A percentile compares a stretch with the other conserved stretches of the same genome.
These are phyloP conservation scores for Mya arenaria DNA, from an alignment of 1,140 invertebrate genomes.

Conservation along the genomic window DNA sequence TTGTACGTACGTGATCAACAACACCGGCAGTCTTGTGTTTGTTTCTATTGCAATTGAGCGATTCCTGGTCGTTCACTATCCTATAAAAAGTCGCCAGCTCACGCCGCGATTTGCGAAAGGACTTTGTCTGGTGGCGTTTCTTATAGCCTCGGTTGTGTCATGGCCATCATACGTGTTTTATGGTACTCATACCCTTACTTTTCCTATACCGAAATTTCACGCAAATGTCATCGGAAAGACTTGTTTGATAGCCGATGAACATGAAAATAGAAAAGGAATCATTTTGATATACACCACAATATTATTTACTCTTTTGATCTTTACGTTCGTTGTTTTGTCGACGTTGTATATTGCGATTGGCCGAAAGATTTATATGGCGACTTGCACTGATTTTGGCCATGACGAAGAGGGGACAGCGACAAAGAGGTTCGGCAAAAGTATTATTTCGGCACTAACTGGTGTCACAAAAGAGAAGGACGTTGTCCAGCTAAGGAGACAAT, in stretches of 20 bases:
- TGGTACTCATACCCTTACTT: slow-evolving; percentile 24
- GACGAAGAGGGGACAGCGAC: neutral
- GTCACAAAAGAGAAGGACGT: neutral
- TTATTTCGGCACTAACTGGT: slow-evolving; percentile 37
- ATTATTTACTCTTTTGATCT: slow-evolving; percentile 23
- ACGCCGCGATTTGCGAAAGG: slow-evolving; percentile 36
- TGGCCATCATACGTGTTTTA: slow-evolving; percentile 51
- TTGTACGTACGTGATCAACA: slow-evolving; percentile 44
- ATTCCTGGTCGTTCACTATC: slow-evolving; percentile 39
- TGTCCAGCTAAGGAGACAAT: neutral
- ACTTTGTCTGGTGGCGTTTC: slow-evolving; percentile 34
- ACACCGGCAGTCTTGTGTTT: slow-evolving; percentile 33
- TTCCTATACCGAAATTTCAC: neutral
- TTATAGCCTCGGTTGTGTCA: neutral
- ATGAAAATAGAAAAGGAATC: slow-evolving; percentile 12
- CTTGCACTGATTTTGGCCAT: slow-evolving; percentile 24
- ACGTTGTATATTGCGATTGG: slow-evolving; percentile 48
- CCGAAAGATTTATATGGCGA: slow-evolving; percentile 45
- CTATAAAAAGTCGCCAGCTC: slow-evolving; percentile 30
- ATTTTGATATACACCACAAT: slow-evolving; percentile 29
- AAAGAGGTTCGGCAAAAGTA: slow-evolving; percentile 13
- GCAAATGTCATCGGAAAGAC: slow-evolving; percentile 9
- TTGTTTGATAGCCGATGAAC: slow-evolving; percentile 38
- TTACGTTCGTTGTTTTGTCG: slow-evolving; percentile 18
- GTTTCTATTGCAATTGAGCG: slow-evolving; percentile 52